Evolutionary conservation across 2,888 invertebrate genomes (phyloP), one percentile per base, ranked within the genome.

Genomic region (Xylota segnis): DNA sequence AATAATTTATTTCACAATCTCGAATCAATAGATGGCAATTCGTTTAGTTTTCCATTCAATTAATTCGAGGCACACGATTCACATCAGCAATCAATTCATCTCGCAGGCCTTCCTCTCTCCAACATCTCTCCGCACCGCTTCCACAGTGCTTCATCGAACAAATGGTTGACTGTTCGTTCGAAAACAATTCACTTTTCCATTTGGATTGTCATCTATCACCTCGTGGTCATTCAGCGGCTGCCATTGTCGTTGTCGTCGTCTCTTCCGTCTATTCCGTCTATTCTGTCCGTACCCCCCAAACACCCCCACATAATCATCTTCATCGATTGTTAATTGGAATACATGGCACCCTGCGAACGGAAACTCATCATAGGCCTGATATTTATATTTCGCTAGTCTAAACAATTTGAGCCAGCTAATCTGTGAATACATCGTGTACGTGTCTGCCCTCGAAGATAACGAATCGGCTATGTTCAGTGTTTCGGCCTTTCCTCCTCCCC

Each of bases 1-100:
- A 27, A 14, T 52, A 58, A 58, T 45, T 32, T 32, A 70, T 70
- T 70, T 10, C 70, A 58, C 56, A 70, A 70, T 37, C 56, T n/a
- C 32, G 3, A 56, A 29, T 68, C 40, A 37, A 68, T 52, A 37
- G 27, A 66, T 37, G 54, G 54, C 66, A 58, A 56, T 56, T 58
- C 70, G 56, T 45, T 70, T 70, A 45, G 56, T 18, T 56, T 58
- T 58, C 56, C 34, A 70, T 70, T 70, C 56, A 70, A 70, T 70
- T 70, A 58, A 58, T 45, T 43, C 45, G 70, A 58, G 56, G 70
- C 56, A 70, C 70, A 70, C 56, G 52, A 52, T n/a, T 66, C 66
- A 52, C 50, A 66, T 66, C 54, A 54, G 16, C 54, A 56, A 70
- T 70, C 70, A 58, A 56, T 70, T 70, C 43, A 56, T 45, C 43